phyloP scores from a whole-genome alignment of 2,888 invertebrate genomes.

The Drosophila crucigera region DNA sequence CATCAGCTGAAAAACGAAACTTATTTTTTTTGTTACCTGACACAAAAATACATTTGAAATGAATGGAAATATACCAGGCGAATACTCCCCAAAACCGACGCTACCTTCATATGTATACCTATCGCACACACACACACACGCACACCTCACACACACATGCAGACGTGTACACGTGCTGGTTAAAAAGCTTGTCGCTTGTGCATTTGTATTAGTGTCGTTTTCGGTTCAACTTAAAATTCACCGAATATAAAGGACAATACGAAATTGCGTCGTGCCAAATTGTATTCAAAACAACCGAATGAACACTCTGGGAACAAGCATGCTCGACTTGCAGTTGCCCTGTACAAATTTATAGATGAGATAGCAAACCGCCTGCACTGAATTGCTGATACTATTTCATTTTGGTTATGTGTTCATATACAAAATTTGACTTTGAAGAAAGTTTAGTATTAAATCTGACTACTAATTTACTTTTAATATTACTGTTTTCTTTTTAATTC shows the following conservation, averaged over 20 bases:
- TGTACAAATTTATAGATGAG: neutral
- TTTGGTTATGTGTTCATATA: neutral
- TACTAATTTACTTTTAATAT: neutral
- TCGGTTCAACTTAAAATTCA: constrained; percentile 38
- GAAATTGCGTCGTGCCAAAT: constrained; percentile 75
- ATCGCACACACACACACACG: constrained; percentile 7
- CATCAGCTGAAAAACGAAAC: constrained; percentile 6
- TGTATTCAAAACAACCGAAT: constrained; percentile 45
- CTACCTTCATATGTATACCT: constrained; percentile 31
- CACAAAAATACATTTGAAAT: constrained; percentile 62
- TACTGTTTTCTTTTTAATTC: neutral
- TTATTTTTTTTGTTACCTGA: constrained; percentile 10
- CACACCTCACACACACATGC: constrained; percentile 15
- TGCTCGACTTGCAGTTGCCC: constrained; percentile 26
- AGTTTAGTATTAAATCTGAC: neutral
- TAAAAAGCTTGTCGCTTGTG: constrained; percentile 53
- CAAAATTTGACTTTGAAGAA: too few relatives aligned
- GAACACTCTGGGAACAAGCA: rapidly evolving
- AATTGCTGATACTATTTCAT: neutral
- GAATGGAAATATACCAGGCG: constrained; percentile 71
- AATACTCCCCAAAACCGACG: constrained; percentile 17
- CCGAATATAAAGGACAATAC: constrained; percentile 63
- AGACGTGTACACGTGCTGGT: neutral
- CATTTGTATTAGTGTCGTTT: constrained; percentile 41
- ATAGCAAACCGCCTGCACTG: neutral